These are phyloP conservation scores for Brachionus asplanchnoidis DNA, from an alignment of 1,140 invertebrate species.

Conservation along the genomic window DNA sequence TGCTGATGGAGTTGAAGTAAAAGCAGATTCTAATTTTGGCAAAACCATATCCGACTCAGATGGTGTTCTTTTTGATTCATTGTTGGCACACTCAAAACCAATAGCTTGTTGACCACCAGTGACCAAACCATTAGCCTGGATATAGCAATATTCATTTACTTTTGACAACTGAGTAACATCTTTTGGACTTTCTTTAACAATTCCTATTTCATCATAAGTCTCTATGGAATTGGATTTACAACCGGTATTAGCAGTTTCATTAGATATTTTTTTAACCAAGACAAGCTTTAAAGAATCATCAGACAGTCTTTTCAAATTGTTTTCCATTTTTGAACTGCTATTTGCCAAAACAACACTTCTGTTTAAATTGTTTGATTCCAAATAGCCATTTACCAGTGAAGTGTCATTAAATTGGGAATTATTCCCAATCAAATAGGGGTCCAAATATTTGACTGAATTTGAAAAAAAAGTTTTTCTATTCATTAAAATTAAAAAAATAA, in stretches of 20 bases:
- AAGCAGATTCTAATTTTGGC: background rate
- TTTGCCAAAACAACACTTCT: background rate
- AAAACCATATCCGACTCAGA: background rate
- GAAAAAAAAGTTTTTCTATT: background rate
- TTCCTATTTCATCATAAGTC: background rate
- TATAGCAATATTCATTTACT: constrained; percentile 31
- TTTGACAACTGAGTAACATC: background rate
- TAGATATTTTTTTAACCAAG: background rate
- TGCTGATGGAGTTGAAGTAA: background rate
- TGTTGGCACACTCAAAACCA: background rate
- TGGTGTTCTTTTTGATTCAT: background rate
- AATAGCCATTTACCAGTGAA: constrained; percentile 1
- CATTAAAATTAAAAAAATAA: background rate
- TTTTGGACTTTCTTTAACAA: background rate
- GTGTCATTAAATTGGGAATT: constrained; percentile 7
- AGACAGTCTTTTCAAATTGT: background rate
- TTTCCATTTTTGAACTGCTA: background rate
- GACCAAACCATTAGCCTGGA: constrained; percentile 14
- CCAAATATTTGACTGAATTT: background rate
- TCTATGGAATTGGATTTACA: background rate
- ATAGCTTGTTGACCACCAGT: background rate
- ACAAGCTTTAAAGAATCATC: constrained; percentile 26
- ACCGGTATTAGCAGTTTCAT: background rate
- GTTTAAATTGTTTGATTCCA: constrained; percentile 5
- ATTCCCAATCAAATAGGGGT: background rate